These are phyloP conservation scores for Oscarella lobularis DNA, from an alignment of 37 sponge, comb jelly and placozoan genomes.

Conservation along the genomic window DNA sequence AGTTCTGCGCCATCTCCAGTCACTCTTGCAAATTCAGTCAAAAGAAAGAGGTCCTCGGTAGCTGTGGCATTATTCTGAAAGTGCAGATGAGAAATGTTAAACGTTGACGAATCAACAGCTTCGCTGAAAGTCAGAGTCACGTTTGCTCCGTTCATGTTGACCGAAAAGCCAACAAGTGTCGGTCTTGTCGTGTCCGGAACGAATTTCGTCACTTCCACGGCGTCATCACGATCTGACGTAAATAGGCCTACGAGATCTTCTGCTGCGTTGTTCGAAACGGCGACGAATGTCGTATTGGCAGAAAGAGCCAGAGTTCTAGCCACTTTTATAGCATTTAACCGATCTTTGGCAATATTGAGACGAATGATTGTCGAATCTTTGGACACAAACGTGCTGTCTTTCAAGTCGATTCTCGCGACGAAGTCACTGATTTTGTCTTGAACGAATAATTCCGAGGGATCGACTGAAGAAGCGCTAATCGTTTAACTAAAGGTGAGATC, in stretches of 20 bases:
- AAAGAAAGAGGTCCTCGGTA: constrained; percentile 17
- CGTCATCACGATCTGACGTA: constrained; percentile 13
- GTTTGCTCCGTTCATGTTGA: constrained; percentile 40
- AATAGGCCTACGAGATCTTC: constrained; percentile 14
- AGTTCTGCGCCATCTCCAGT: constrained; percentile 15
- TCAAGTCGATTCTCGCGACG: not conserved
- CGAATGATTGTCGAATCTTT: constrained; percentile 6
- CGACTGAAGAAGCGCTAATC: constrained; percentile 29
- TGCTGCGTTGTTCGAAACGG: constrained; percentile 22
- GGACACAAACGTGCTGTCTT: constrained; percentile 16
- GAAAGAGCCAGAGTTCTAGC: not conserved
- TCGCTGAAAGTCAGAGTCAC: constrained; percentile 52
- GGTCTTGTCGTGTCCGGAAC: constrained; percentile 39
- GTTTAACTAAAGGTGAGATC: constrained; percentile 52
- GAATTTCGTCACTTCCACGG: constrained; percentile 10
- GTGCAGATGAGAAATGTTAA: constrained; percentile 14
- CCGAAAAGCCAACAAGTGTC: constrained; percentile 18
- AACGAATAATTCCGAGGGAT: constrained; percentile 38
- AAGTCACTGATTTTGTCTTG: not conserved
- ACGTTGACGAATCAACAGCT: constrained; percentile 28
- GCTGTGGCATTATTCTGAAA: constrained; percentile 11
- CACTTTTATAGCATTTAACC: not conserved
- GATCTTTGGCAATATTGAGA: not conserved
- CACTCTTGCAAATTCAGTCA: constrained; percentile 17
- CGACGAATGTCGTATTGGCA: constrained; percentile 14